Evolutionary conservation across 2,888 invertebrate genomes (phyloP).

Genomic region (Meliscaeva auricollis): DNA sequence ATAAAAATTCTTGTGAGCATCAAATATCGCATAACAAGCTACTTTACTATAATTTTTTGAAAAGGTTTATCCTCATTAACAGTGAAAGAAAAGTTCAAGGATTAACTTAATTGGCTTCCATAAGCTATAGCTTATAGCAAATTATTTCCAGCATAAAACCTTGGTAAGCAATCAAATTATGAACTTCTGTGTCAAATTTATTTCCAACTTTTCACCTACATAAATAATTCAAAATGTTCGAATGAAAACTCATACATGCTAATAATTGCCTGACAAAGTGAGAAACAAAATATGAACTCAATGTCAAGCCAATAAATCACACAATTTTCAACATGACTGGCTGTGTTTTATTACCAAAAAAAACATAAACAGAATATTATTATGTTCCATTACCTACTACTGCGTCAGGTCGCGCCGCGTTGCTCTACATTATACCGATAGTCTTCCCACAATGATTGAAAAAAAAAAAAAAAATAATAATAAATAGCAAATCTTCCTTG

Average conservation of each 20-base stretch:
- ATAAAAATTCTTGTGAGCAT: no score
- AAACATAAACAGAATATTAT: constrained; percentile 53
- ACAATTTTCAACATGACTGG: constrained; percentile 50
- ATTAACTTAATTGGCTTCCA: no score
- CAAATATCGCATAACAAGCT: no score
- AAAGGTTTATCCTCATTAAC: no score
- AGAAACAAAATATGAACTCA: constrained; percentile 37
- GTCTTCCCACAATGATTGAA: background rate
- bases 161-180: no score
- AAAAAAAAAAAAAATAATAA: background rate
- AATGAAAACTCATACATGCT: background rate
- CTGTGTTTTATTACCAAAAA: constrained; percentile 50
- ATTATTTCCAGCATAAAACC: no score
- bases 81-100: no score
- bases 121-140: no score
- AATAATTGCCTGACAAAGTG: constrained; percentile 43
- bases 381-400: constrained; percentile 45
- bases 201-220: background rate
- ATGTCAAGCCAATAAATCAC: constrained; percentile 61
- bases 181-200: no score
- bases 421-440: background rate
- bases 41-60: no score
- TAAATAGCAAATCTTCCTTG: constrained; percentile 8
- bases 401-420: background rate
- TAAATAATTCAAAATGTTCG: background rate